Evolutionary conservation across 2,113 vertebrate genomes (phyloP), one percentile per base, ranked within the genome.

Genomic region (Lichenostomus cassidix): DNA sequence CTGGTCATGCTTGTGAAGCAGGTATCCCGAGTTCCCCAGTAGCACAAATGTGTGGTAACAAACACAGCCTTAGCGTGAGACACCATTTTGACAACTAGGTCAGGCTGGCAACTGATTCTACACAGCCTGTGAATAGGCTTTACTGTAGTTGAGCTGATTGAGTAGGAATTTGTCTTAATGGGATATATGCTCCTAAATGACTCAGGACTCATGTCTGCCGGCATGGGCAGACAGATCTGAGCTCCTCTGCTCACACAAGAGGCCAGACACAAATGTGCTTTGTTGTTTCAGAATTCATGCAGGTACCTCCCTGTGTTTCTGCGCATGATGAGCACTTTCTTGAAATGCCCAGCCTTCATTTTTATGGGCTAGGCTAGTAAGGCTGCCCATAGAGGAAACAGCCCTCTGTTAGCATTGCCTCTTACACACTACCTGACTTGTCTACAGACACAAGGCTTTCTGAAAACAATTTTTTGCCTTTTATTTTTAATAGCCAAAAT

Each of bases 11-110:
- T 62, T 44, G 44, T 60, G 62, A 86, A 71, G 24, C 55, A 59
- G 24, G 24, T 58, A 80, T 37, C n/a, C 52, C 4, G 12, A 84
- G 64, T 69, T 50, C 44, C 20, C 25, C 37, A 41, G 65, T 10
- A 92, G 52, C 37, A 59, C 35, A 56, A 35, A 59, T 4, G 23
- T 37, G 52, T 42, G 52, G 65, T 39, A 83, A 29, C 42, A 90
- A 83, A 86, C 63, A 42, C 31, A 92, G 37, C 28, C 58, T 42
- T 12, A 71, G 37, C 0, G 1, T 55, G 50, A 90, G 76, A 49
- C 35, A 77, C 64, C 37, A 53, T 87, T 90, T 90, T 84, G 53
- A 88, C 71, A 96, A 77, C 47, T 63, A 93, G 82, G 90, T 90
- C 65, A 89, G 65, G 46, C 68, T 81, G 80, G 28, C 69, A 68